Base-by-base conservation (phyloP, 1,140 invertebrate species). In the Sarcophaga bullata region DNA sequence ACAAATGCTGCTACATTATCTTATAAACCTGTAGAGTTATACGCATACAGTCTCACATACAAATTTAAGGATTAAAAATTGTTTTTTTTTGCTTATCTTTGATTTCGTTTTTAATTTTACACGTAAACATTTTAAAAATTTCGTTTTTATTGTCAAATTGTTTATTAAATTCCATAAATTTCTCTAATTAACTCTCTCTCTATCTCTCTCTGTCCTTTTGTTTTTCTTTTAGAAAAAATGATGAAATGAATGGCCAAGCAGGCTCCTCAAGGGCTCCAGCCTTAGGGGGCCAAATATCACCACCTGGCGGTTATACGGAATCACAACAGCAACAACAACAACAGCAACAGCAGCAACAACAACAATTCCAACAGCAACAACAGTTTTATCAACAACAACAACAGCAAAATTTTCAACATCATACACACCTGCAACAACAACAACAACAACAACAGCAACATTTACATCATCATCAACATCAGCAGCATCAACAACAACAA, bases 211-310 rank as follows among this genome's bases (percentile, higher is more conserved):
- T 19, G 8, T 68, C n/a, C 4, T 25, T 0, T 19, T 68, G 8
- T 88, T 72, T 25, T 73, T 47, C 80, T 82, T 89, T n/a, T 84
- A 90, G 89, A 88, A 90, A 90, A 90, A 90, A 88, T 90, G 88
- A 89, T 88, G 89, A 89, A 90, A 90, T 90, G 89, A 90, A 90
- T 86, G 86, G 87, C 86, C 88, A 88, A 85, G 87, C 87, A 83
- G 89, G 89, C 89, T 90, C 89, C 89, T 90, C 89, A 87, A 90
- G 89, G 89, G 89, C 89, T 86, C 89, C 89, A 90, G 88, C 89
- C 88, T 90, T 87, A 86, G 89, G 89, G 89, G 87, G 89, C 88
- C 89, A 90, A 88, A 88, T 90, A 85, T 90, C 89, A 88, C 89
- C 89, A 87, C 87, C 87, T 84, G 88, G 87, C 86, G 88, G 84